These are phyloP conservation scores for Iphiclides podalirius DNA, from an alignment of 2,888 invertebrate species.

Conservation along the genomic window DNA sequence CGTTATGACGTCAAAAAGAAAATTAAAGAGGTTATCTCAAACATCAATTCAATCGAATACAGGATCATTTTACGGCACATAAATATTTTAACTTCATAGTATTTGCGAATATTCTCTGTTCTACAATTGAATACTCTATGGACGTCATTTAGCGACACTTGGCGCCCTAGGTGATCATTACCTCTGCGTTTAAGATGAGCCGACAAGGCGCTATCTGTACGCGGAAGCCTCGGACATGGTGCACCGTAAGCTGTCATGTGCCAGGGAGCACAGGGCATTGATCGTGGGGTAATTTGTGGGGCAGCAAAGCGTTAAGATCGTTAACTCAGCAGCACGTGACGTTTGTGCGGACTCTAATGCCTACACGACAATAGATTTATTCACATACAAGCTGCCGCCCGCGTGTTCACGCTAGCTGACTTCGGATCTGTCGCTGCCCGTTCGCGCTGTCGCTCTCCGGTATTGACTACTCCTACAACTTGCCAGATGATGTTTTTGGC, in stretches of 20 bases:
- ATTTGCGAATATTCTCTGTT: too few relatives aligned
- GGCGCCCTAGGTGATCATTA: slow-evolving; percentile 27
- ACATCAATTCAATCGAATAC: too few relatives aligned
- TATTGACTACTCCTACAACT: too few relatives aligned
- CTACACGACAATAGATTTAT: slow-evolving; percentile 25
- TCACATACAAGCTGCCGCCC: too few relatives aligned
- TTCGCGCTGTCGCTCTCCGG: too few relatives aligned
- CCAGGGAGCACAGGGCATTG: slow-evolving; percentile 70
- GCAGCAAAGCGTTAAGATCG: slow-evolving; percentile 77
- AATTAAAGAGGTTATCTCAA: too few relatives aligned
- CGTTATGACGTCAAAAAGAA: too few relatives aligned
- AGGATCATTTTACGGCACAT: too few relatives aligned
- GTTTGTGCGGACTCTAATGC: slow-evolving; percentile 58
- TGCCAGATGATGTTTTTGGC: too few relatives aligned
- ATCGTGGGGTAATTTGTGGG: slow-evolving; percentile 72
- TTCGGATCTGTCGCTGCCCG: too few relatives aligned
- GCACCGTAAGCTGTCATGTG: slow-evolving; percentile 71
- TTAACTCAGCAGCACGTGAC: slow-evolving; percentile 51
- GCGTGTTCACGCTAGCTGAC: too few relatives aligned
- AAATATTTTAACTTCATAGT: too few relatives aligned
- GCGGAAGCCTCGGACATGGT: slow-evolving; percentile 66
- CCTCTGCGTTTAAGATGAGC: slow-evolving; percentile 23
- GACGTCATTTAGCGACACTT: slow-evolving; percentile 14
- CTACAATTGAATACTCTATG: slow-evolving; percentile 11
- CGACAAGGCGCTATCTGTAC: slow-evolving; percentile 23